Base-by-base conservation (phyloP, 2,797 vertebrate genomes). In the Morus bassanus region DNA sequence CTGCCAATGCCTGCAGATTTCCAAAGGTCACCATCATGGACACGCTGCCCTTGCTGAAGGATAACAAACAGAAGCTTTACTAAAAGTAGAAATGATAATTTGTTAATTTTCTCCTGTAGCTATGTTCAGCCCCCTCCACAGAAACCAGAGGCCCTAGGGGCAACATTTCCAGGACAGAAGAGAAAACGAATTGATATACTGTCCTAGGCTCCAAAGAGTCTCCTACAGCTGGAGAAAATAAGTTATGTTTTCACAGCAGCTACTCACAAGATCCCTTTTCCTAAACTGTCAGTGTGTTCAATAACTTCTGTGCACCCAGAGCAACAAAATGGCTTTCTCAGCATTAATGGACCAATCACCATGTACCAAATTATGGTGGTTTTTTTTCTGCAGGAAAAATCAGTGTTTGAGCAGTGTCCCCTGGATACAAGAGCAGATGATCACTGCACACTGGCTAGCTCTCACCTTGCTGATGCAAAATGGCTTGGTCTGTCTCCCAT, bases 261-360 rank as follows among this genome's bases (percentile, higher is more conserved):
- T 57, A 57, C 64, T 89, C 91, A 84, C 61, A 84, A 68, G 64
- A 85, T 77, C 37, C 78, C 33, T 92, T 77, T 78, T 90, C 90
- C 83, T 78, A 82, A 87, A 85, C 46, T 69, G 45, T 67, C 91
- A 77, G 69, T 72, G 41, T 81, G 24, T 68, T 93, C 82, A 61
- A 43, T 89, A 92, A 65, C 68, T 91, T 72, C 83, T 37, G 18
- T 37, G 46, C 19, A 93, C 27, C 59, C 77, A 91, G 65, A 90
- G 82, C 69, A 96, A 65, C 63, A 83, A 70, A 91, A 92, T 8
- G 89, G 70, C 56, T 96, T 85, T 75, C 79, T 88, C 82, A 91
- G 61, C 93, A 60, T 89, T 89, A 72, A 78, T n/a, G 43, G 79
- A 69, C 43, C 43, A 45, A 89, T 91, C 76, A 69, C 56, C 75